Evolutionary conservation across 2,888 invertebrate genomes (phyloP).

Genomic region (Acleris sparsana): DNA sequence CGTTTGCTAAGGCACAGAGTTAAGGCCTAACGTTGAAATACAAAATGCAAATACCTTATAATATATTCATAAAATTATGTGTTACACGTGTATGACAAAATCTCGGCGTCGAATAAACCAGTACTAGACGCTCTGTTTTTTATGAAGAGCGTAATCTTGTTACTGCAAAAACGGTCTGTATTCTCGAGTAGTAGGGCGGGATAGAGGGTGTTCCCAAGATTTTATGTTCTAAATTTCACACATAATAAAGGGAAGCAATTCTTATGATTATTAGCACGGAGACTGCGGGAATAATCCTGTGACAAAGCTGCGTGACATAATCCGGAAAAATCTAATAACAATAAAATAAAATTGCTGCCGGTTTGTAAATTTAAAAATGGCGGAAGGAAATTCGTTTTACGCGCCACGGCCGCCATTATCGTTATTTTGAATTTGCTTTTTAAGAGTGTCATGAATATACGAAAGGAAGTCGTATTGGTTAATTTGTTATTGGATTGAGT

Average conservation of each 20-base stretch:
- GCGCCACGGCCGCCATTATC: constrained; percentile 77
- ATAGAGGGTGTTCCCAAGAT: constrained; percentile 49
- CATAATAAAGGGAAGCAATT: constrained; percentile 82
- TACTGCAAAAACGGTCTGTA: constrained; percentile 54
- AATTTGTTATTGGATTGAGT: constrained; percentile 26
- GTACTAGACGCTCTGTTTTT: constrained; percentile 62
- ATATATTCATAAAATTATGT: constrained; percentile 75
- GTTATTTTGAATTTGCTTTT: constrained; percentile 78
- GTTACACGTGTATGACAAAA: constrained; percentile 68
- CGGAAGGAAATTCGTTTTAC: constrained; percentile 79
- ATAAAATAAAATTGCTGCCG: constrained; percentile 82
- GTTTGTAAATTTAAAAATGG: constrained; percentile 80
- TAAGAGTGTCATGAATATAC: constrained; percentile 63
- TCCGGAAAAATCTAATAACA: constrained; percentile 84
- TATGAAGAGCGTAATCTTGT: constrained; percentile 54
- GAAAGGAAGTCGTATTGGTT: constrained; percentile 48
- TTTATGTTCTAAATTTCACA: constrained; percentile 80
- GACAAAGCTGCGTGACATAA: constrained; percentile 80
- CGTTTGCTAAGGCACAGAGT: constrained; percentile 43
- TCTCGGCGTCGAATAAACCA: constrained; percentile 65
- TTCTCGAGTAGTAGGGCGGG: constrained; percentile 47
- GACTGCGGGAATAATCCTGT: constrained; percentile 81
- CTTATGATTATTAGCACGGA: constrained; percentile 82
- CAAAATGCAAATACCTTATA: constrained; percentile 67
- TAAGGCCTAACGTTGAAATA: constrained; percentile 41